phyloP scores from a whole-genome alignment of 2,797 vertebrate genomes.

The Monodelphis domestica region DNA sequence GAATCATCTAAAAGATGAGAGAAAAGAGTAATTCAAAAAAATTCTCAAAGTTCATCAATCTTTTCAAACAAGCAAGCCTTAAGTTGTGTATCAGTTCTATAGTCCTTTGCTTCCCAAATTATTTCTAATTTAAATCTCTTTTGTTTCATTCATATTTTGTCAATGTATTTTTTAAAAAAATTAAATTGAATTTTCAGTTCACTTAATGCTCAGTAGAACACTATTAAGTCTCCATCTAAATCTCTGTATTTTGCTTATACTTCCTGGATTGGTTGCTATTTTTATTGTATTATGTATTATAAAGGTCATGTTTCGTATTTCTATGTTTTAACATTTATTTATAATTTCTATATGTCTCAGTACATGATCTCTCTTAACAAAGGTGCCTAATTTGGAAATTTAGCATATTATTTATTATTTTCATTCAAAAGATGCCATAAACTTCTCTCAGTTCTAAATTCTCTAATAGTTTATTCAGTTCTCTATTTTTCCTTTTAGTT shows the following conservation, averaged over 20 bases:
- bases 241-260: not conserved
- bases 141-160: not conserved
- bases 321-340: not conserved
- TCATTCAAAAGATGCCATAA: not conserved
- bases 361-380: not conserved
- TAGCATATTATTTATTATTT: not conserved
- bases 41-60: not conserved
- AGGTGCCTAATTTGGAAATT: not conserved
- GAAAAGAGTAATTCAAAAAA: not conserved
- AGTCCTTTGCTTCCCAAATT: not conserved
- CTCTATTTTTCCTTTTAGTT: no score
- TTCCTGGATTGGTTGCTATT: not conserved
- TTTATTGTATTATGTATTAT: not conserved
- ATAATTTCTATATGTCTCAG: not conserved
- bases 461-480: no score
- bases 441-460: not conserved
- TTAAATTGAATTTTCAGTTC: not conserved
- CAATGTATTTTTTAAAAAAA: not conserved
- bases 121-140: not conserved
- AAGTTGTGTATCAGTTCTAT: not conserved
- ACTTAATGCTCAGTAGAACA: not conserved
- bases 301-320: not conserved
- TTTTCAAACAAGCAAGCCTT: not conserved
- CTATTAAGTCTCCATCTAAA: not conserved
- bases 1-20: not conserved